Conservation (phyloP, 1,140 invertebrate genomes). For the Achroia grisella region DNA sequence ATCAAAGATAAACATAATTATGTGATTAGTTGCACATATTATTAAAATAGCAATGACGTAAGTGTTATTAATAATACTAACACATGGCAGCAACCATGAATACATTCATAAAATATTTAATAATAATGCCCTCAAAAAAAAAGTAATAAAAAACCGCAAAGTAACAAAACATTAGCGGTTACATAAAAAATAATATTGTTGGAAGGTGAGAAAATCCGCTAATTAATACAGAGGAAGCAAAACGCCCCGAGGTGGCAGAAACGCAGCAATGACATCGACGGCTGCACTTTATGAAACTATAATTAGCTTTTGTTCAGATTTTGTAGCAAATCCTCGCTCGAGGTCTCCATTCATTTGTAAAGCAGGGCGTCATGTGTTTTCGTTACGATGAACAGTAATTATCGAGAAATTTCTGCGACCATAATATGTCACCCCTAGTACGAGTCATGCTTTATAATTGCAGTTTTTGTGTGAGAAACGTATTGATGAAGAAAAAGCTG, state of each 20-base stretch:
- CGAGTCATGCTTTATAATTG: slow-evolving; percentile 58
- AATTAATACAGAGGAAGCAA: slow-evolving; percentile 49
- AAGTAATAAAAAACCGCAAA: slow-evolving; percentile 4
- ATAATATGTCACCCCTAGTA: slow-evolving; percentile 32
- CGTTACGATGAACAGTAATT: slow-evolving; percentile 54
- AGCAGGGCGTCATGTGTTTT: slow-evolving; percentile 43
- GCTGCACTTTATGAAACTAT: slow-evolving; percentile 42
- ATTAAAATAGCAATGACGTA: too few species aligned
- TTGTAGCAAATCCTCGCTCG: slow-evolving; percentile 29
- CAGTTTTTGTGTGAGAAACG: slow-evolving; percentile 17
- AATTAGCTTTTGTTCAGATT: slow-evolving; percentile 64
- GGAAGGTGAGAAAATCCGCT: slow-evolving; percentile 67
- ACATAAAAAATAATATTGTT: slow-evolving; percentile 43
- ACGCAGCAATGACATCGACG: slow-evolving; percentile 38
- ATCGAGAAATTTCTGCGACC: slow-evolving; percentile 27
- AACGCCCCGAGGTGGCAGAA: slow-evolving; percentile 39
- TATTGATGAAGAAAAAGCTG: not conserved
- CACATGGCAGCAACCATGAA: too few species aligned
- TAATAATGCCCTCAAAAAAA: slow-evolving; percentile 1
- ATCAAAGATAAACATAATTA: too few species aligned
- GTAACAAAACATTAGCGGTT: slow-evolving; percentile 18
- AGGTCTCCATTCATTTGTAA: slow-evolving; percentile 46
- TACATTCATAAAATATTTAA: too few species aligned
- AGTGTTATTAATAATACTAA: too few species aligned
- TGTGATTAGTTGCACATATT: too few species aligned